Conservation (phyloP, 2,888 invertebrate species). For the Perizoma affinitatum region DNA sequence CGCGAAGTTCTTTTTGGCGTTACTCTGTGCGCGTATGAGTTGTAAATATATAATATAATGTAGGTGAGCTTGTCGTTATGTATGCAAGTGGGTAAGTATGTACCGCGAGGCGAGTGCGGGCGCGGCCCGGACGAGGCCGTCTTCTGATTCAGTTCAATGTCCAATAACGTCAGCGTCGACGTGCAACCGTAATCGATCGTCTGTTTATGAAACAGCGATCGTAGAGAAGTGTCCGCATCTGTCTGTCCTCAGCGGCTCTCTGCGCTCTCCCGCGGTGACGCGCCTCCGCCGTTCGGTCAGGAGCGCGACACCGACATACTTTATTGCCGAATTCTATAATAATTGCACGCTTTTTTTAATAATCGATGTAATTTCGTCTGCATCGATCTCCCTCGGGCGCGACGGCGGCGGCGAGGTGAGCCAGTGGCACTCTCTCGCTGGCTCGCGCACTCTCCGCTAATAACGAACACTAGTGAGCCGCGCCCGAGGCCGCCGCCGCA, state of each 20-base stretch:
- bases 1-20: too few species aligned
- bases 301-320: background rate
- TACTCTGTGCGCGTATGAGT: too few species aligned
- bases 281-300: too few species aligned
- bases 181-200: slow-evolving; percentile 4
- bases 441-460: too few species aligned
- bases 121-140: slow-evolving; percentile 15
- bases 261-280: too few species aligned
- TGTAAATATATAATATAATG: too few species aligned
- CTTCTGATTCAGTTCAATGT: slow-evolving; percentile 28
- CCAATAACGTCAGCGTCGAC: slow-evolving; percentile 12
- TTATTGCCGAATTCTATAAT: slow-evolving; percentile 6
- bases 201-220: background rate
- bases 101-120: background rate
- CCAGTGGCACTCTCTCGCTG: too few species aligned
- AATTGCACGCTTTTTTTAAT: slow-evolving; percentile 6
- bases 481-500: too few species aligned
- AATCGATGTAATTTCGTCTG: slow-evolving; percentile 4
- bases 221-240: background rate
- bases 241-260: background rate
- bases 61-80: too few species aligned
- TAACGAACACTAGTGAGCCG: too few species aligned
- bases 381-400: background rate
- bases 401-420: too few species aligned
- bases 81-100: background rate